A percentile compares a stretch with the other conserved stretches of the same genome.
Evolutionary conservation across 2,888 invertebrate genomes (phyloP).

Genomic region (Andrena trimmerana): DNA sequence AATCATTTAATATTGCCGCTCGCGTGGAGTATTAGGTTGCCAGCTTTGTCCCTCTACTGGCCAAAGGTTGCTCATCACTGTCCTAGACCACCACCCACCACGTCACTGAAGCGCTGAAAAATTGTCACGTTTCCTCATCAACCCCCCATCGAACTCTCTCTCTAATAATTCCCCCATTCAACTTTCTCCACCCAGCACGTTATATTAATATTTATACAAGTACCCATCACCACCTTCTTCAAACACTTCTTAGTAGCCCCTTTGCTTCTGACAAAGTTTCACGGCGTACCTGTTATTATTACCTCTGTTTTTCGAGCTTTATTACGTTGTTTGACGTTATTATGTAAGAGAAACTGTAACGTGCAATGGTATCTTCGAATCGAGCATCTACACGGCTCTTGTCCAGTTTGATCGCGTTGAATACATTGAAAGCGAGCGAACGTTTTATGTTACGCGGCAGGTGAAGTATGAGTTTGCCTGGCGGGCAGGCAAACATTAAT

Average conservation of each 20-base stretch:
- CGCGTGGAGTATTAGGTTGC: no score
- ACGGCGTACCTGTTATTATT: not conserved
- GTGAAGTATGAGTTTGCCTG: not conserved
- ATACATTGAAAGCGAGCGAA: no score
- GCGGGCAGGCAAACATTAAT: slow-evolving; percentile 16
- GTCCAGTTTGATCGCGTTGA: no score
- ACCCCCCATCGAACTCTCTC: not conserved
- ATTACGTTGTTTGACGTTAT: no score
- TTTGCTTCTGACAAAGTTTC: not conserved
- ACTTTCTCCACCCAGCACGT: not conserved
- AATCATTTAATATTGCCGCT: no score
- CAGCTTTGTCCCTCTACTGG: no score
- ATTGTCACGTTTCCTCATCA: not conserved
- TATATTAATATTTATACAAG: slow-evolving; percentile 17
- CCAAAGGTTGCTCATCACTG: not conserved
- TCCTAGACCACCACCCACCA: not conserved
- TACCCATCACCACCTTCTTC: not conserved
- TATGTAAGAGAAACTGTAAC: no score
- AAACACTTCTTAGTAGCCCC: not conserved
- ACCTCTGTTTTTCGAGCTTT: not conserved
- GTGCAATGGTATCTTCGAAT: no score
- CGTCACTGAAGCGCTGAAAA: not conserved
- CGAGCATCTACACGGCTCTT: no score
- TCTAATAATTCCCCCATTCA: not conserved
- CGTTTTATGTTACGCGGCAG: not conserved